Conservation (phyloP, 2,113 vertebrate species). For the Carassius auratus region DNA sequence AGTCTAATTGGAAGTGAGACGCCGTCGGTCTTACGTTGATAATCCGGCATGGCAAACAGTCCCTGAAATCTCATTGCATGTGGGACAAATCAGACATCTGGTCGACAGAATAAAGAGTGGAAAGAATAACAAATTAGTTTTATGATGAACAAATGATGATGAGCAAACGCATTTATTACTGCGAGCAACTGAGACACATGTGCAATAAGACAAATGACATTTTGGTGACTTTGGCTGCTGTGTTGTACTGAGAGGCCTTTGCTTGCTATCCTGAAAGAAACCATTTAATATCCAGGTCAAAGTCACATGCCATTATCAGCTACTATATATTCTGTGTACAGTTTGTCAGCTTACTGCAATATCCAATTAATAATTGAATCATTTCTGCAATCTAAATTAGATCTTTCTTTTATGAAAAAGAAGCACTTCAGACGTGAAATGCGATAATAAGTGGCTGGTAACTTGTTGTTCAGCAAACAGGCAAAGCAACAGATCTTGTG, state of each 20-base stretch:
- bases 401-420: background rate
- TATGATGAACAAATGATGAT: background rate
- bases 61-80: constrained; percentile 34
- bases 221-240: background rate
- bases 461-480: background rate
- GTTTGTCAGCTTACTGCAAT: background rate
- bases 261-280: background rate
- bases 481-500: background rate
- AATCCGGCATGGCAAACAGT: constrained; percentile 2
- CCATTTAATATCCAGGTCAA: background rate
- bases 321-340: no score
- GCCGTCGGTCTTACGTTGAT: background rate
- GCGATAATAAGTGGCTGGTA: background rate
- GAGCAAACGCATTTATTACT: background rate
- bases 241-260: background rate
- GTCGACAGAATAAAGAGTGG: constrained; percentile 5
- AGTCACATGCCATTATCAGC: no score
- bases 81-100: constrained; percentile 41
- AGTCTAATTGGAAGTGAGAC: constrained; percentile 17
- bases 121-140: constrained; percentile 7
- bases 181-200: no score
- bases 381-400: background rate
- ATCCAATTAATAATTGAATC: background rate
- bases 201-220: background rate
- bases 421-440: constrained; percentile 12